phyloP scores from a whole-genome alignment of 2,797 vertebrate genomes.

The Sphaeramia orbicularis region DNA sequence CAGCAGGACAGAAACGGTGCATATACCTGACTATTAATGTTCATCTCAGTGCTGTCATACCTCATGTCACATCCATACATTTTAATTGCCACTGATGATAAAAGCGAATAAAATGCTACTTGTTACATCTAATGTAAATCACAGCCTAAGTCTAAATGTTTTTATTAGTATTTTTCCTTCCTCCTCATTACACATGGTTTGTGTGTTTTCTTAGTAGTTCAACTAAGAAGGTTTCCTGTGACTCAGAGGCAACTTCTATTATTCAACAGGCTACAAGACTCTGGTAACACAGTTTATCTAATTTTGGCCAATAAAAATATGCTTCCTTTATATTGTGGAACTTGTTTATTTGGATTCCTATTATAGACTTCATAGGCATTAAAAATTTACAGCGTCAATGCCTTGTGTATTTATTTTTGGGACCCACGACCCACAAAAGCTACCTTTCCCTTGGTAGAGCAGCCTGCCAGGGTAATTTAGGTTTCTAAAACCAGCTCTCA shows the following conservation, averaged over 20 bases:
- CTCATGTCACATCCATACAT: too few species aligned
- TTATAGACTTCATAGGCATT: slow-evolving; percentile 32
- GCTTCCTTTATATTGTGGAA: slow-evolving; percentile 13
- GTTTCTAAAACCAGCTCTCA: slow-evolving; percentile 64
- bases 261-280: slow-evolving; percentile 8
- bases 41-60: too few species aligned
- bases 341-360: slow-evolving; percentile 47
- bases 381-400: slow-evolving; percentile 50
- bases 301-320: not conserved
- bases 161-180: too few species aligned
- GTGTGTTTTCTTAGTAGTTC: not conserved
- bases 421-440: slow-evolving; percentile 42
- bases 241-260: not conserved
- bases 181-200: too few species aligned
- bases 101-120: too few species aligned
- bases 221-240: not conserved
- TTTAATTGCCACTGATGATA: too few species aligned
- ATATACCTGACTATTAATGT: not conserved
- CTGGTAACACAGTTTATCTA: slow-evolving; percentile 14
- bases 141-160: too few species aligned
- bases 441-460: slow-evolving; percentile 52
- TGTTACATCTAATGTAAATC: too few species aligned
- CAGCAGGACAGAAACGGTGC: slow-evolving; percentile 6
- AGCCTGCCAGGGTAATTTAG: slow-evolving; percentile 56
- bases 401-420: slow-evolving; percentile 61